These are phyloP conservation scores for Procambarus virginalis DNA, from an alignment of 1,140 invertebrate genomes.

Conservation along the genomic window DNA sequence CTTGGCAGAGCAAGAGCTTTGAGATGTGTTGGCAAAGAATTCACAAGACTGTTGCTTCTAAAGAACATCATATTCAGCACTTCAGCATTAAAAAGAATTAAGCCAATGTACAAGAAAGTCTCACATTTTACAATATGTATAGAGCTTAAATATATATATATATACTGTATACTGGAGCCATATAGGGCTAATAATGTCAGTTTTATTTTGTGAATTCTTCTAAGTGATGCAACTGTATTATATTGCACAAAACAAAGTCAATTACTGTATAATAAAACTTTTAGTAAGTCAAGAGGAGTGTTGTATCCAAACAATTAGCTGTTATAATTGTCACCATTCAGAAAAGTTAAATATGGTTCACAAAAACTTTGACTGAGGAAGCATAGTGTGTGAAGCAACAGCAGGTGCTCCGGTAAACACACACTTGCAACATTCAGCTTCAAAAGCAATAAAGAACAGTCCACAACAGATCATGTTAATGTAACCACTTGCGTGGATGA, in stretches of 20 bases:
- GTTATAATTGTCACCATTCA: not conserved
- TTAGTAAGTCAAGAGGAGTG: not conserved
- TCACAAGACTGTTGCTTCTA: too few relatives aligned
- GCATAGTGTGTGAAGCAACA: not conserved
- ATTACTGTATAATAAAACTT: not conserved
- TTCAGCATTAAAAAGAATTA: too few relatives aligned
- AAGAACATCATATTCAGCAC: too few relatives aligned
- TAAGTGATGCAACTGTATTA: not conserved
- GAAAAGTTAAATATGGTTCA: not conserved
- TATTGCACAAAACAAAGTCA: not conserved
- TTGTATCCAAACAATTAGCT: not conserved
- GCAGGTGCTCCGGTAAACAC: not conserved
- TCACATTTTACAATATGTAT: not conserved
- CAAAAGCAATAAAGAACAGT: not conserved
- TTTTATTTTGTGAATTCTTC: not conserved
- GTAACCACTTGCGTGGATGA: not conserved
- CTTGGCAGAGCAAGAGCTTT: too few relatives aligned
- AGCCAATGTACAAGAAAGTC: not conserved
- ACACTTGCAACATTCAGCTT: not conserved
- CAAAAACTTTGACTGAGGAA: not conserved
- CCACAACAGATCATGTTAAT: not conserved
- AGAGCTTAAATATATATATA: not conserved
- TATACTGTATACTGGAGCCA: too few relatives aligned
- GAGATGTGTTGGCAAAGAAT: too few relatives aligned
- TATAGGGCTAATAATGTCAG: not conserved